Percentiles rank a stretch among this genome's conserved stretches.
Evolutionary conservation across 2,113 vertebrate species (phyloP).

Genomic region (Rafetus swinhoei): DNA sequence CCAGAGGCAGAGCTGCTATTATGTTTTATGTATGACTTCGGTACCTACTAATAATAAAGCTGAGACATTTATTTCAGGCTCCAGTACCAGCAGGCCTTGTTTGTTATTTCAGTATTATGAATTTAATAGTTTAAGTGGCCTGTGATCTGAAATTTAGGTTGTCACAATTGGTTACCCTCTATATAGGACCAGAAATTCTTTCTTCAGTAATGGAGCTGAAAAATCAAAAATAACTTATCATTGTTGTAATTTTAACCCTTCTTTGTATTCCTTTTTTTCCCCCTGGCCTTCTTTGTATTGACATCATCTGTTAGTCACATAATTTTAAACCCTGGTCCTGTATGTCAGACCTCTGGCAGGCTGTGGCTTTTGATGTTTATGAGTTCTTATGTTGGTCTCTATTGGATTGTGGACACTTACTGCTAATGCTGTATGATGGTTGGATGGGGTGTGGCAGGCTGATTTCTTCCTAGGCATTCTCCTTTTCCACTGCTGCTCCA

Average conservation of each 20-base stretch:
- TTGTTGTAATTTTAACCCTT: not conserved
- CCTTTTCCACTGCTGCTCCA: too few species aligned
- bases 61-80: not conserved
- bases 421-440: too few species aligned
- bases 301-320: rapidly evolving
- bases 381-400: too few species aligned
- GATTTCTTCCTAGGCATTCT: too few species aligned
- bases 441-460: too few species aligned
- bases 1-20: not conserved
- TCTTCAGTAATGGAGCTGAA: not conserved
- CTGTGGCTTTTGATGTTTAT: not conserved
- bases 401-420: too few species aligned
- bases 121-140: not conserved
- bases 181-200: not conserved
- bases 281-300: not conserved
- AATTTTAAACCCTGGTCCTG: rapidly evolving
- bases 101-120: not conserved
- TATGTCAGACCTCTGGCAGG: not conserved
- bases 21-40: not conserved
- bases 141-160: not conserved
- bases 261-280: not conserved
- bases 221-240: not conserved
- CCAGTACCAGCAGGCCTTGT: not conserved
- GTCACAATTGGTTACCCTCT: not conserved
- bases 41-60: not conserved